Evolutionary conservation across 2,113 vertebrate species (phyloP).

Genomic region (Rhizomys pruinosus): DNA sequence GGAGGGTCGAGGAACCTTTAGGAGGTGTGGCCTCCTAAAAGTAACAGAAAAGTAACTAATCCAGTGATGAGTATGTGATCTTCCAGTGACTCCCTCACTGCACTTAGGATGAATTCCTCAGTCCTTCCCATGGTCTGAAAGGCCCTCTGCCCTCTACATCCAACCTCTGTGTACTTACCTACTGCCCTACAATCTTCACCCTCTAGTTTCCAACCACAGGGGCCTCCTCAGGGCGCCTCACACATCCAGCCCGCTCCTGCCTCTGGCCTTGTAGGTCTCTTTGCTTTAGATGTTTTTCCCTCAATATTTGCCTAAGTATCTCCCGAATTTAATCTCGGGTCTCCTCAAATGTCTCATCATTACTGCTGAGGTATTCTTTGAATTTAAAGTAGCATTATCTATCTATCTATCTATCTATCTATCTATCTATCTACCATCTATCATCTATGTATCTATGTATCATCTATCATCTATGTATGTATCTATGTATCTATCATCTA

Average conservation of each 20-base stretch:
- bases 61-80: not conserved
- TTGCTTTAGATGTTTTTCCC: not conserved
- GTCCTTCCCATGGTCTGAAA: not conserved
- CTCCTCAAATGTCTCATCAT: not conserved
- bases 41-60: too few relatives aligned
- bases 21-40: too few relatives aligned
- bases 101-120: not conserved
- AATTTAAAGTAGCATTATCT: not conserved
- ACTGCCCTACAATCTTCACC: not conserved
- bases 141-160: accelerated
- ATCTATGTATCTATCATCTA: too few relatives aligned
- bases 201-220: not conserved
- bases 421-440: not conserved
- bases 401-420: not conserved
- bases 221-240: too few relatives aligned
- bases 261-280: not conserved
- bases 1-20: too few relatives aligned
- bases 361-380: not conserved
- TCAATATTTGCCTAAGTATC: not conserved
- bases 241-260: too few relatives aligned
- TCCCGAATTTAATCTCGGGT: not conserved
- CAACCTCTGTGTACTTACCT: not conserved
- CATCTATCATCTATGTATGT: too few relatives aligned
- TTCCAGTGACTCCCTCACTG: not conserved
- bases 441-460: too few relatives aligned